Evolutionary conservation across 2,888 invertebrate species (phyloP).

Genomic region (Clistopyga incitator): DNA sequence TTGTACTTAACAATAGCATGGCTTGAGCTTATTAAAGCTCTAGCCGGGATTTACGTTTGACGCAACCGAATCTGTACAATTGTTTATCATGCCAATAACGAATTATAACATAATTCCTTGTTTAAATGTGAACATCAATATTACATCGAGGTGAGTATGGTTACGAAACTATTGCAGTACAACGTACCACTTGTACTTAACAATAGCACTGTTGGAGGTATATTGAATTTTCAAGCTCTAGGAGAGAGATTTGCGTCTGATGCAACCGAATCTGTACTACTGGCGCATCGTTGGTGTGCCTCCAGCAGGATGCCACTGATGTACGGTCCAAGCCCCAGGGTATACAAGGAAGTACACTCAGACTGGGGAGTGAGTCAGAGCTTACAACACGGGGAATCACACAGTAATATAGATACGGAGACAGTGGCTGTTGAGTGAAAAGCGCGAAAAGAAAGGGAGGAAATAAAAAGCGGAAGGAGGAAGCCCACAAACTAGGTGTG

Average conservation of each 20-base stretch:
- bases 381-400: slow-evolving; percentile 38
- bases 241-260: slow-evolving; percentile 20
- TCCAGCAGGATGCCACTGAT: slow-evolving; percentile 22
- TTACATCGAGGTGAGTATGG: neutral
- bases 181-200: neutral
- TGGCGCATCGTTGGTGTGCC: slow-evolving; percentile 38
- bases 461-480: slow-evolving; percentile 8
- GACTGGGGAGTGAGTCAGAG: slow-evolving; percentile 51
- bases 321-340: slow-evolving; percentile 71
- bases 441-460: neutral
- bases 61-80: slow-evolving; percentile 34
- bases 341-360: slow-evolving; percentile 80
- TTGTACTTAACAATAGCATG: too few relatives aligned
- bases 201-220: neutral
- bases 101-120: too few relatives aligned
- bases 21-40: slow-evolving; percentile 15
- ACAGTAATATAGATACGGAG: slow-evolving; percentile 20
- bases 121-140: too few relatives aligned
- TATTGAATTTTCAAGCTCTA: slow-evolving; percentile 10
- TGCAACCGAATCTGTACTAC: slow-evolving; percentile 36
- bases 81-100: too few relatives aligned
- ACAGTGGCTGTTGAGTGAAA: slow-evolving; percentile 37
- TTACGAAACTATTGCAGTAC: neutral
- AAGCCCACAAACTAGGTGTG: neutral
- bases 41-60: slow-evolving; percentile 17